Evolutionary conservation across 2,797 vertebrate species (phyloP), one percentile per base, ranked within the genome.

Genomic region (Melanotaenia trifasciata): DNA sequence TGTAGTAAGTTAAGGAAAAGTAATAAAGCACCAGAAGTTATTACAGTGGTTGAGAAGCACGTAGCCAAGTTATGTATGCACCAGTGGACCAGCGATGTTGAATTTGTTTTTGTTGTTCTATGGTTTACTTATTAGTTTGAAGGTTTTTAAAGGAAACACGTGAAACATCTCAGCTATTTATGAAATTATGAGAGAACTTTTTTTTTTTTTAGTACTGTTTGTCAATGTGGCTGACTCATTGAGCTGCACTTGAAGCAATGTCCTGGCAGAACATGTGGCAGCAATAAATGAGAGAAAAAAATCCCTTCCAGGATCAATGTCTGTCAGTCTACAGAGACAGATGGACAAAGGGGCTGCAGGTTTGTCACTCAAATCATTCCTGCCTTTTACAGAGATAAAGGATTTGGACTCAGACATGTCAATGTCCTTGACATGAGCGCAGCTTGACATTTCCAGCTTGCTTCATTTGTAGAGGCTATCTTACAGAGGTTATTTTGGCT

Each of bases 251-350:
- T 66, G 10, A 61, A 45, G 30, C 58, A 9, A 0, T 67, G 70
- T 80, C 64, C 73, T 60, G 81, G 47, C 22, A 24, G 58, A 70
- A 79, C 76, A 40, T 72, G 60, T 79, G 51, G 53, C 64, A 53
- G 78, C 47, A 45, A 80, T 66, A 69, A 87, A 63, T 64, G 45
- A 71, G 60, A 65, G 70, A 70, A 87, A 84, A 86, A 82, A 83
- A 90, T 91, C 86, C 85, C 40, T 66, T 32, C 62, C 16, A n/a
- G 76, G 83, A 92, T 90, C 88, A 24, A 74, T 86, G 85, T 78
- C 54, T 43, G 30, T 75, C 59, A 26, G 74, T 74, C 84, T 51
- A 18, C 70, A 36, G 68, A 72, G 50, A 67, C 78, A 75, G 70
- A 83, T 65, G 69, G 81, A 89, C 78, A 45, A 87, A 87, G 74